These are phyloP conservation scores for Probosciger aterrimus DNA, from an alignment of 2,113 vertebrate genomes.

Conservation along the genomic window DNA sequence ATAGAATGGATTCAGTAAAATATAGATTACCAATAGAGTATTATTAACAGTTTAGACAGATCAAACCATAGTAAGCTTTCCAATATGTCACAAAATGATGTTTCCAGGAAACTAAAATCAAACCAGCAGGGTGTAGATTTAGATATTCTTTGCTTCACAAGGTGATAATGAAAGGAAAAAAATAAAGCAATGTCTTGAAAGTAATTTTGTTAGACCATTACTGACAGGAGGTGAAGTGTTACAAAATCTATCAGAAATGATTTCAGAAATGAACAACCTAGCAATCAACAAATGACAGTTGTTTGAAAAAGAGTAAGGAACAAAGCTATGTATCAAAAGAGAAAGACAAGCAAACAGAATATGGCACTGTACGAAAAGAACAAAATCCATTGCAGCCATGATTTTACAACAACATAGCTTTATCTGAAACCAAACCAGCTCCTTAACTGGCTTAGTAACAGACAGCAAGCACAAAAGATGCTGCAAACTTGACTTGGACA, in stretches of 20 bases:
- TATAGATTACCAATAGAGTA: neutral
- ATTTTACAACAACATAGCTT: neutral
- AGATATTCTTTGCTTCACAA: neutral
- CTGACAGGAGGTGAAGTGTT: neutral
- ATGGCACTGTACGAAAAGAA: neutral
- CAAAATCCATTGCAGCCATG: neutral
- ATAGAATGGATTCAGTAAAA: neutral
- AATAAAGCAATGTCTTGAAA: neutral
- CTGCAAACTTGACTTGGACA: neutral
- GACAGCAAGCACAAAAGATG: neutral
- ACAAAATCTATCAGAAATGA: neutral
- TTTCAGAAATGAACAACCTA: neutral
- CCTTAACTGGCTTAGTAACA: neutral
- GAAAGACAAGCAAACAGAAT: neutral
- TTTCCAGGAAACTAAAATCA: neutral
- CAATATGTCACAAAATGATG: neutral
- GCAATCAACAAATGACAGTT: neutral
- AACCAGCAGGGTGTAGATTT: neutral
- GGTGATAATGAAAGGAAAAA: neutral
- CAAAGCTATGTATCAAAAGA: neutral
- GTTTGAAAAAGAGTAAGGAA: neutral
- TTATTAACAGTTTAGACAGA: neutral
- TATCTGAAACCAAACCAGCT: neutral
- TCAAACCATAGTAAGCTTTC: neutral
- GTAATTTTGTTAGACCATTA: neutral